Base-by-base conservation (phyloP, 92 coral and sea anemone species). In the Siderastrea radians region DNA sequence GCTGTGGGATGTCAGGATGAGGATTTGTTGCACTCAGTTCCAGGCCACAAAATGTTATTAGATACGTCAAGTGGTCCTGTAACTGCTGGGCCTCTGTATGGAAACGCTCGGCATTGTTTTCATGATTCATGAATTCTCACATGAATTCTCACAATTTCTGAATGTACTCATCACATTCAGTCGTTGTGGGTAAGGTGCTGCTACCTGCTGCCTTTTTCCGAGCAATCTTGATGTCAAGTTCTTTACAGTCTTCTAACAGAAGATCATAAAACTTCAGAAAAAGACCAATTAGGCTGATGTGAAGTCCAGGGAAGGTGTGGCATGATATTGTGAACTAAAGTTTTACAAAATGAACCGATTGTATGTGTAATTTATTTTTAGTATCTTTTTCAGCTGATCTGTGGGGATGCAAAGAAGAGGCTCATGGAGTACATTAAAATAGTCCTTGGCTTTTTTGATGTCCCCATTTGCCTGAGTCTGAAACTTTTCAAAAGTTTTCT, bases 391-490 rank as follows among this genome's bases (percentile, higher is more conserved):
- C 45, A 74, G 81, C 82, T 84, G 88, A 75, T 74, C 76, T 11
- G 74, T 57, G 19, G 82, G 74, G 19, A 84, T 74, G 70, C 74
- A 73, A 14, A 84, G n/a, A 49, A 84, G 62, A 43, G 88, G 88
- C 17, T 84, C 73, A 19, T 84, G 88, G 54, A 84, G 59, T 48
- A 60, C 81, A 74, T 84, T 84, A n/a, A 51, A 48, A 68, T 72
- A 84, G 26, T 84, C 81, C 47, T 61, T 84, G 13, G 81, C 82
- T 51, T 74, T 84, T 46, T 84, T 73, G 5, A 84, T 13, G 80
- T 74, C 70, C 4, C 81, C 76, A 50, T 84, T 72, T 38, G 44
- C 88, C 72, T 44, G 53, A 3, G 54, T 59, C 45, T 74, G 80
- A 46, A 84, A 84, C 16, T n/a, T 2, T 13, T 61, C 10, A 1